Base-by-base conservation (phyloP, 2,888 invertebrate species). In the Caenorhabditis panamensis region DNA sequence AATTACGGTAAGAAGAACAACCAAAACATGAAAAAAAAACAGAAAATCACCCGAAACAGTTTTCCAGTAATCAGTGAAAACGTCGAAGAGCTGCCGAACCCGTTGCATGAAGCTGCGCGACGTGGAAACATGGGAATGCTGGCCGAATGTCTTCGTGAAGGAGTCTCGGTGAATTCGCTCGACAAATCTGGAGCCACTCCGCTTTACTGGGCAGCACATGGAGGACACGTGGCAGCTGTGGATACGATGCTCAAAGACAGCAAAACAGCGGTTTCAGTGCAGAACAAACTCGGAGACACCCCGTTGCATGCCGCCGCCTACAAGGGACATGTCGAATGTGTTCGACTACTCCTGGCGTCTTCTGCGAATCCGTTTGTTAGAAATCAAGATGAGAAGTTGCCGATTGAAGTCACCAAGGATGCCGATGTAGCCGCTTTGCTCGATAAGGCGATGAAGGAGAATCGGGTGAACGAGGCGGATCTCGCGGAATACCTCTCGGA, bases 201-300 rank as follows among this genome's bases (percentile, higher is more conserved):
- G 5, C 89, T 94, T 8, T 94, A 94, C 88, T 94, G 94, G 94
- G 94, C 94, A 22, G 91, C 93, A n/a, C 93, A 93, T 88, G 93
- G 93, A 37, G 94, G 94, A 1, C 94, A 94, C 87, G 85, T 92
- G 18, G 93, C 93, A 16, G 93, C 94, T 85, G 91, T 94, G 1
- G 89, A 92, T 73, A 91, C 92, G 62, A 91, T 94, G 16, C 89
- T 94, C n/a, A 88, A 90, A 53, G 89, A 92, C 26, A 91, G 92
- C 11, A 93, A 92, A 86, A 90, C 92, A 82, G 88, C 92, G 80
- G 88, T 93, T 47, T 91, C 92, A 85, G 64, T 49, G 28, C 89
- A 94, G 93, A 94, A 94, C 90, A 94, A 94, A 91, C 91, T 94
- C 82, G 94, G 94, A 13, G 94, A 94, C 88, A 93, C 94, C 5